Evolutionary conservation across 2,888 invertebrate genomes (phyloP).

Genomic region (Phengaris alcon): DNA sequence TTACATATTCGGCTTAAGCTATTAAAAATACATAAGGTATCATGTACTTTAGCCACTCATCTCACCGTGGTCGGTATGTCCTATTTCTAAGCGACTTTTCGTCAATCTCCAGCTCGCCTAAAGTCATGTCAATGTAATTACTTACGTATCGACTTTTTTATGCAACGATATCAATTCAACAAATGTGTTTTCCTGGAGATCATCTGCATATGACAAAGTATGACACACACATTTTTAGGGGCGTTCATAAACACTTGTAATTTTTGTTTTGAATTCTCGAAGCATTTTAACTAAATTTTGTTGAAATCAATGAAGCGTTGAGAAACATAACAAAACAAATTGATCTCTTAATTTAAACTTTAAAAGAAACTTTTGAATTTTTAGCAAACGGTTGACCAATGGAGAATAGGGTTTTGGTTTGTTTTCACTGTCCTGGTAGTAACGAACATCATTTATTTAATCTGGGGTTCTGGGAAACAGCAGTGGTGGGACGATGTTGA

Average conservation of each 20-base stretch:
- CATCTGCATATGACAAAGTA: not conserved
- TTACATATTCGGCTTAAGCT: too few relatives aligned
- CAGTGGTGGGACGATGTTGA: slow-evolving; percentile 87
- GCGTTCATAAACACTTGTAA: not conserved
- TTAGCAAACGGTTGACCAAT: slow-evolving; percentile 82
- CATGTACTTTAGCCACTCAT: too few relatives aligned
- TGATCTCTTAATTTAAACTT: not conserved
- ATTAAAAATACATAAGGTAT: too few relatives aligned
- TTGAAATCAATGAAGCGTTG: not conserved
- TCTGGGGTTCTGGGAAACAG: slow-evolving; percentile 87
- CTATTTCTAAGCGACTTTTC: too few relatives aligned
- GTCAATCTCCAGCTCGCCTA: too few relatives aligned
- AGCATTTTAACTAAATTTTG: not conserved
- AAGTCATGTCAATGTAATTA: too few relatives aligned
- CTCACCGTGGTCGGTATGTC: too few relatives aligned
- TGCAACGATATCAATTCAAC: not conserved
- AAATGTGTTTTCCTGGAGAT: not conserved
- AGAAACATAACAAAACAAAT: not conserved
- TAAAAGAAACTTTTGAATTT: slow-evolving; percentile 41
- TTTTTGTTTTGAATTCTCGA: not conserved
- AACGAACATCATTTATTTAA: slow-evolving; percentile 83
- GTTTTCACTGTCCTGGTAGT: slow-evolving; percentile 82
- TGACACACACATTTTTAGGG: not conserved
- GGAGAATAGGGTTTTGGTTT: slow-evolving; percentile 89
- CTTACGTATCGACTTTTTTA: not conserved